These are phyloP conservation scores for Dolichotis patagonum DNA, from an alignment of 2,113 vertebrate genomes.

Conservation along the genomic window DNA sequence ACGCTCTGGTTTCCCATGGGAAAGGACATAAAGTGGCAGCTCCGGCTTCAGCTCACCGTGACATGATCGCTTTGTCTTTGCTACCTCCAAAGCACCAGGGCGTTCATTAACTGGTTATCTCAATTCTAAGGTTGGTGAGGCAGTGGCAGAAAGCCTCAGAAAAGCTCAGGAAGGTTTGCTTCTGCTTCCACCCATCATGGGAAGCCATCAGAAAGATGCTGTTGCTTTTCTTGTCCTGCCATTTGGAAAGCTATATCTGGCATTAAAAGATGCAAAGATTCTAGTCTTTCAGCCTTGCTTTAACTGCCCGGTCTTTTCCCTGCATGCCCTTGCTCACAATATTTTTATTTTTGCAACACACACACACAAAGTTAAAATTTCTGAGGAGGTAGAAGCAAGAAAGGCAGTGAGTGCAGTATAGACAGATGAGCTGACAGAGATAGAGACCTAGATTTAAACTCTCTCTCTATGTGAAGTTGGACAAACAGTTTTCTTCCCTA, in stretches of 20 bases:
- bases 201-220: background rate
- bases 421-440: background rate
- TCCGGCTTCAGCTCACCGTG: slow-evolving; percentile 59
- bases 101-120: slow-evolving; percentile 60
- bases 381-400: background rate
- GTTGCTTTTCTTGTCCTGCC: background rate
- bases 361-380: slow-evolving; percentile 24
- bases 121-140: slow-evolving; percentile 50
- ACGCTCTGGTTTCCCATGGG: slow-evolving; percentile 59
- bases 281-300: background rate
- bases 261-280: slow-evolving; percentile 13
- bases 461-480: background rate
- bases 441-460: background rate
- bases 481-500: background rate
- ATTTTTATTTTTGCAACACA: background rate
- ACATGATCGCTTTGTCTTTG: slow-evolving; percentile 62
- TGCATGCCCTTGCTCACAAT: background rate
- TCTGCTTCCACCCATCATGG: background rate
- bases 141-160: background rate
- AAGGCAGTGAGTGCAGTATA: background rate
- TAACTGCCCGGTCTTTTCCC: background rate
- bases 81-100: slow-evolving; percentile 66
- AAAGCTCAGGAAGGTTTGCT: slow-evolving; percentile 22
- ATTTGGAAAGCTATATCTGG: background rate
- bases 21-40: slow-evolving; percentile 64